phyloP scores from a whole-genome alignment of 35 echinoderm and acorn worm species.

The Patiria miniata region DNA sequence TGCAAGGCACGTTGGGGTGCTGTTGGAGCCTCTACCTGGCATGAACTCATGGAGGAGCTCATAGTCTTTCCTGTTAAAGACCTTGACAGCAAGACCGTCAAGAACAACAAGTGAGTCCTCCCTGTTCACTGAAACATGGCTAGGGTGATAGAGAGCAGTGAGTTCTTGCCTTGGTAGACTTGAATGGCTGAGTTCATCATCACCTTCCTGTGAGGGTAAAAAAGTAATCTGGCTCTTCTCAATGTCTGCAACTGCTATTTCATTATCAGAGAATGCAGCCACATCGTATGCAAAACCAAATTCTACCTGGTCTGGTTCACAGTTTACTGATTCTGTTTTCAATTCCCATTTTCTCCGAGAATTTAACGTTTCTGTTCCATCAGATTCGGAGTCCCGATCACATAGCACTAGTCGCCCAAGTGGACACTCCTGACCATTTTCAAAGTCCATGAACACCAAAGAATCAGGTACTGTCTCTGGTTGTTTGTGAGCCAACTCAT shows the following conservation, averaged over 20 bases:
- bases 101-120: slow-evolving; percentile 15
- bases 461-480: not conserved
- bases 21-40: not conserved
- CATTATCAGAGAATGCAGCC: not conserved
- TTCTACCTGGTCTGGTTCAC: not conserved
- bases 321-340: not conserved
- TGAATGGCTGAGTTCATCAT: not conserved
- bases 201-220: not conserved
- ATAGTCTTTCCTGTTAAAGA: slow-evolving; percentile 16
- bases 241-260: not conserved
- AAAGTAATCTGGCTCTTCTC: not conserved
- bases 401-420: not conserved
- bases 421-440: not conserved
- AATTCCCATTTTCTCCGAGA: not conserved
- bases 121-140: slow-evolving; percentile 5
- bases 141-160: not conserved
- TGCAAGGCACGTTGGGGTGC: slow-evolving; percentile 16
- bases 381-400: not conserved
- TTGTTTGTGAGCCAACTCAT: not conserved
- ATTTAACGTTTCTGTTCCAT: not conserved
- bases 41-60: slow-evolving; percentile 22
- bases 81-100: not conserved
- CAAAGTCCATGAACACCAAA: not conserved
- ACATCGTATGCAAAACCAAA: not conserved
- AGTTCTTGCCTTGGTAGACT: not conserved